These are phyloP conservation scores for Mustela lutreola DNA, from an alignment of 2,113 vertebrate genomes.

Conservation along the genomic window DNA sequence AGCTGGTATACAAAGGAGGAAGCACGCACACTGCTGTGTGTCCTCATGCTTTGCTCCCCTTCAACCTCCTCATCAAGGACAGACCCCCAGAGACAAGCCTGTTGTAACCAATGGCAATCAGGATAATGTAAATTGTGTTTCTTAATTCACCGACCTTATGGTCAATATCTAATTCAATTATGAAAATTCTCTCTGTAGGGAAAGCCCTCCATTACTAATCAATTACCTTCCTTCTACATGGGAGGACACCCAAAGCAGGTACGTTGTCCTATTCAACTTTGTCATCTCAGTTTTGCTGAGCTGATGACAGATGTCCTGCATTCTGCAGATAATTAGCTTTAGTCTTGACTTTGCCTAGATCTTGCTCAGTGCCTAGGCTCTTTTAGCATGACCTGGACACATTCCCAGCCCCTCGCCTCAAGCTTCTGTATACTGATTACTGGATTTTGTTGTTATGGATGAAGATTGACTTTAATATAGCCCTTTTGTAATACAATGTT, in stretches of 20 bases:
- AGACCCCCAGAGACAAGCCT: neutral
- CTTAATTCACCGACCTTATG: constrained; percentile 33
- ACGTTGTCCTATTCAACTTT: neutral
- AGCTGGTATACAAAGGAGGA: neutral
- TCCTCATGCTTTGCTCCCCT: neutral
- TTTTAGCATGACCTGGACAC: neutral
- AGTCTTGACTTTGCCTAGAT: neutral
- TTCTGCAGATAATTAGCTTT: neutral
- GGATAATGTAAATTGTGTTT: neutral
- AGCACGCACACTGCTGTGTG: no score
- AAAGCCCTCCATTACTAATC: neutral
- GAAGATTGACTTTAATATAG: neutral
- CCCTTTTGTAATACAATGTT: neutral
- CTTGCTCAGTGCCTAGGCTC: neutral
- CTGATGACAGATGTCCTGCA: neutral
- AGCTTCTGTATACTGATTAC: neutral
- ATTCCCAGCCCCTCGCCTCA: neutral
- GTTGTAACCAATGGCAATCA: neutral
- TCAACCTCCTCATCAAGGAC: neutral
- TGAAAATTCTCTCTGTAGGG: neutral
- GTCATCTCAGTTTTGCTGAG: neutral
- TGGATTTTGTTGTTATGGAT: neutral
- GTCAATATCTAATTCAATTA: constrained; percentile 16
- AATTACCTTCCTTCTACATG: neutral
- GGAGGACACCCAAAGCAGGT: neutral